Conservation (phyloP, 1,140 invertebrate genomes). For the Rhyacophila brunnea region DNA sequence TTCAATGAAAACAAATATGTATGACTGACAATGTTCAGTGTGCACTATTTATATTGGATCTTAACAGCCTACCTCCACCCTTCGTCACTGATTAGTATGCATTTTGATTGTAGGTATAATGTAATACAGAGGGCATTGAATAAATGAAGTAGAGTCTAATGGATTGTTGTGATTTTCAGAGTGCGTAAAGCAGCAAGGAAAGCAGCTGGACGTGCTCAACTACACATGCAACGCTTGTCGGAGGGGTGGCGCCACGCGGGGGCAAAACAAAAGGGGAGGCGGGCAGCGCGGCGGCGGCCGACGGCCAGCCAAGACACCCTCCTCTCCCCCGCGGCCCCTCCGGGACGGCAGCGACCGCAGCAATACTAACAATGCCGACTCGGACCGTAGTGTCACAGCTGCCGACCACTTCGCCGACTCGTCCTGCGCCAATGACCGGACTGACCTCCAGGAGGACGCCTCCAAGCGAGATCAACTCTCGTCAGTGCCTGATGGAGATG, state of each 20-base stretch:
- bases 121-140: too few relatives aligned
- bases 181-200: conserved; percentile 49
- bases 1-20: too few relatives aligned
- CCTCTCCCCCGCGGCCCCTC: not conserved
- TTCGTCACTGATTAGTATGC: too few relatives aligned
- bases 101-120: too few relatives aligned
- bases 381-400: not conserved
- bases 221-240: conserved; percentile 52
- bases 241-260: conserved; percentile 28
- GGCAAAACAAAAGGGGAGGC: not conserved
- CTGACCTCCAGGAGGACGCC: not conserved
- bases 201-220: conserved; percentile 46
- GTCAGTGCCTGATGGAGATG: too few relatives aligned
- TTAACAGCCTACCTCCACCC: too few relatives aligned
- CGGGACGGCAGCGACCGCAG: conserved; percentile 13
- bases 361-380: conserved; percentile 9
- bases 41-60: too few relatives aligned
- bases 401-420: not conserved
- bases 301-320: not conserved
- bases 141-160: too few relatives aligned
- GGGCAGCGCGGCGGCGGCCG: conserved; percentile 4
- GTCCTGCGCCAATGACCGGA: not conserved
- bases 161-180: conserved; percentile 39
- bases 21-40: too few relatives aligned
- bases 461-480: not conserved